Percentiles rank a stretch among this genome's conserved stretches.
These are phyloP conservation scores for Kryptolebias marmoratus DNA, from an alignment of 2,113 vertebrate genomes.

Conservation along the genomic window DNA sequence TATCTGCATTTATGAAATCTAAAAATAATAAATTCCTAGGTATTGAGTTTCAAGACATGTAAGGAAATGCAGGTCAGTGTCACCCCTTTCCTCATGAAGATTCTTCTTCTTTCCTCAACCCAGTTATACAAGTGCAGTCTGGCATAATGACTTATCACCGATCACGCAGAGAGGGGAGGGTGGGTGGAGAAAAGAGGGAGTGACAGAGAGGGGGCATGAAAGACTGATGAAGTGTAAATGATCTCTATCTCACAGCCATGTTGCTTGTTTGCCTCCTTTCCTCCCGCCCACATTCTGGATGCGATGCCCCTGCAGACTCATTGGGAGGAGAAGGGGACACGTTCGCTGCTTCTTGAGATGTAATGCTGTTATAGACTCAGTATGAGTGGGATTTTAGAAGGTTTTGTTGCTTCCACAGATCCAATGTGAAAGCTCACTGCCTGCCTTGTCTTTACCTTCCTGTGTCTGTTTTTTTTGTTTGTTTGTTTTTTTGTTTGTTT, in stretches of 20 bases:
- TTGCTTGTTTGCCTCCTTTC: slow-evolving; percentile 26
- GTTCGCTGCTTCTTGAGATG: slow-evolving; percentile 22
- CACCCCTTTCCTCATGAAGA: slow-evolving; percentile 9
- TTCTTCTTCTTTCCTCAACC: slow-evolving; percentile 44
- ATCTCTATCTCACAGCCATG: slow-evolving; percentile 37
- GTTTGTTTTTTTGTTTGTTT: slow-evolving; percentile 7
- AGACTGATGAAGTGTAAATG: slow-evolving; percentile 63
- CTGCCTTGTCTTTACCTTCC: slow-evolving; percentile 13
- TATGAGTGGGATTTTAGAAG: slow-evolving; percentile 34
- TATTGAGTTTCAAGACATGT: slow-evolving; percentile 41
- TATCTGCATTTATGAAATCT: slow-evolving; percentile 25
- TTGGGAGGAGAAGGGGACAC: not conserved
- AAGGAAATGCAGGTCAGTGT: slow-evolving; percentile 46
- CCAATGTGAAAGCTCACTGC: slow-evolving; percentile 45
- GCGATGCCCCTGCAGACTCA: slow-evolving; percentile 12
- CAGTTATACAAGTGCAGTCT: slow-evolving; percentile 63
- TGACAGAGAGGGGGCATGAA: slow-evolving; percentile 17
- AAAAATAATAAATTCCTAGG: slow-evolving; percentile 10
- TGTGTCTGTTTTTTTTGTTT: slow-evolving; percentile 13
- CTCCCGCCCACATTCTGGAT: slow-evolving; percentile 21
- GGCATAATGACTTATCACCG: slow-evolving; percentile 65
- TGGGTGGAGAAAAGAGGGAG: slow-evolving; percentile 3
- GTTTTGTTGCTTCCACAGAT: slow-evolving; percentile 30
- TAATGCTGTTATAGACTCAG: slow-evolving; percentile 10
- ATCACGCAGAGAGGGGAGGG: slow-evolving; percentile 29